Percentiles rank a stretch among this genome's conserved stretches.
Evolutionary conservation across 2,888 invertebrate genomes (phyloP).

Genomic region (Erannis defoliaria): DNA sequence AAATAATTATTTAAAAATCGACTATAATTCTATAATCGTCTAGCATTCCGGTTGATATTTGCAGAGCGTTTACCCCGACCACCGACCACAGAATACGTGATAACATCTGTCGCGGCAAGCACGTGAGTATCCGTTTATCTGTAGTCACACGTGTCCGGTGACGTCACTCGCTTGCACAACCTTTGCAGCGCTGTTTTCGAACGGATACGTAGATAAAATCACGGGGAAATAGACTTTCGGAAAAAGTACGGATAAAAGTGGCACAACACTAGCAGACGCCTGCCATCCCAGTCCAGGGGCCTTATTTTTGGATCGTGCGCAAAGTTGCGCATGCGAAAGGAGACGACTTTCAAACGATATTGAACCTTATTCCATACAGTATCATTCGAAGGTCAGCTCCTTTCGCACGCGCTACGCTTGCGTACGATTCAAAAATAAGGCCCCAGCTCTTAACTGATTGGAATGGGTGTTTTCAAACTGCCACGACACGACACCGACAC

Average conservation of each 20-base stretch:
- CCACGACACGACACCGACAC: too few relatives aligned
- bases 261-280: background rate
- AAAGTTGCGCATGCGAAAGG: too few relatives aligned
- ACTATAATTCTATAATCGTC: background rate
- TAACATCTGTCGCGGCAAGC: conserved; percentile 8
- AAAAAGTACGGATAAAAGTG: background rate
- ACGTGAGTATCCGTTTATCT: conserved; percentile 31
- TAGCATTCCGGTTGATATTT: conserved; percentile 11
- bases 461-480: too few relatives aligned
- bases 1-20: conserved; percentile 4
- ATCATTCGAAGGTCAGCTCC: too few relatives aligned
- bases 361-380: too few relatives aligned
- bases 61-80: conserved; percentile 25
- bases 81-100: conserved; percentile 11
- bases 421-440: too few relatives aligned
- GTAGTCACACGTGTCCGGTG: conserved; percentile 33
- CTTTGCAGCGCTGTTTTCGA: conserved; percentile 2
- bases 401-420: too few relatives aligned
- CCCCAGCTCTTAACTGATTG: too few relatives aligned
- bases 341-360: too few relatives aligned
- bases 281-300: background rate
- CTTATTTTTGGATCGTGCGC: too few relatives aligned
- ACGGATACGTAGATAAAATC: background rate
- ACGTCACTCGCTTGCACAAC: conserved; percentile 41
- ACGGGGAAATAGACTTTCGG: background rate